Conservation (phyloP, 2,888 invertebrate genomes). For the Microplitis manilae region DNA sequence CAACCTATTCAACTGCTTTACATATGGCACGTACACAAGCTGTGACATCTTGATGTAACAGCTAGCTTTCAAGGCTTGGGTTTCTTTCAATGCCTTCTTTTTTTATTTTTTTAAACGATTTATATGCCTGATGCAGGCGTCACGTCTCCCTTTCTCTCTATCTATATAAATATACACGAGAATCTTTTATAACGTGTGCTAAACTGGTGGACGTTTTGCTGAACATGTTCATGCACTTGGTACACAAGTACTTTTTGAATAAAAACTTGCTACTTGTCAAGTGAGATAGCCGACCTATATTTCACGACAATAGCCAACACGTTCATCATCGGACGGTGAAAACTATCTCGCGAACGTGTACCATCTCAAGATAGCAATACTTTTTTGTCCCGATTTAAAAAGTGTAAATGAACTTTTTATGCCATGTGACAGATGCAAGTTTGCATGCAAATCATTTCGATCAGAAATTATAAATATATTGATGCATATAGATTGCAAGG, state of each 20-base stretch:
- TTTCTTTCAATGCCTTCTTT: conserved; percentile 6
- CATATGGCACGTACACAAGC: background rate
- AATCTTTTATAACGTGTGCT: conserved; percentile 17
- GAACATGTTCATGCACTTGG: background rate
- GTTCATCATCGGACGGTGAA: conserved; percentile 34
- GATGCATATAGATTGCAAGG: background rate
- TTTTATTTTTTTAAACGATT: background rate
- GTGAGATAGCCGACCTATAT: conserved; percentile 50
- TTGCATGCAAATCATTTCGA: background rate
- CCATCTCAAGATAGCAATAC: too few relatives aligned
- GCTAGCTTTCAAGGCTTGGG: background rate
- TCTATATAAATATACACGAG: too few relatives aligned
- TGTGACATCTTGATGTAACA: background rate
- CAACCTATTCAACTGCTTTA: background rate
- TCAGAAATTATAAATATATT: background rate
- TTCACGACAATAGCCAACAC: conserved; percentile 44
- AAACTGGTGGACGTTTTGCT: background rate
- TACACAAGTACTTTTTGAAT: background rate
- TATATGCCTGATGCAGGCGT: background rate
- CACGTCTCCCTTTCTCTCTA: too few relatives aligned
- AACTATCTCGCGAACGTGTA: background rate
- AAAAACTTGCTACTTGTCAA: background rate
- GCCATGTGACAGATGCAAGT: too few relatives aligned
- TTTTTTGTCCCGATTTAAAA: too few relatives aligned
- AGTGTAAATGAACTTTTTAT: too few relatives aligned